A percentile compares a stretch with the other conserved stretches of the same genome.
phyloP scores from a whole-genome alignment of 2,797 vertebrate genomes.

The Phaenicophaeus curvirostris region DNA sequence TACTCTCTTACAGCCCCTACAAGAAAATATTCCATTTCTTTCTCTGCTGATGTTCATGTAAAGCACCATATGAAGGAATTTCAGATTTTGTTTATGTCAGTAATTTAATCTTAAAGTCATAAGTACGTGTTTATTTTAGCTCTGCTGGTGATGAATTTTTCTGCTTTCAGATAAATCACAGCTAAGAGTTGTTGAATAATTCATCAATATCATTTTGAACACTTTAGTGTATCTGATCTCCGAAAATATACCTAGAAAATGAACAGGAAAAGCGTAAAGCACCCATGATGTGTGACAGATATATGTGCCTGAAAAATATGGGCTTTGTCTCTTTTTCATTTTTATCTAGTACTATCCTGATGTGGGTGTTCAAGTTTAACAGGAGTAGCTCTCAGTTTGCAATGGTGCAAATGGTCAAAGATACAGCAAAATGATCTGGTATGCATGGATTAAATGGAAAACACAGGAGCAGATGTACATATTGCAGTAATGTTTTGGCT shows the following conservation, averaged over 20 bases:
- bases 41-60: conserved; percentile 58
- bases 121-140: conserved; percentile 71
- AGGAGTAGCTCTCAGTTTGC: neutral
- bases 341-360: neutral
- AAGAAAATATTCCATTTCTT: conserved; percentile 48
- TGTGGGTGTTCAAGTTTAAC: neutral
- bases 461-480: conserved; percentile 11
- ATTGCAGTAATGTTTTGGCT: conserved; percentile 56
- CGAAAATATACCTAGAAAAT: conserved; percentile 53
- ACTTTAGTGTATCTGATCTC: conserved; percentile 36
- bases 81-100: conserved; percentile 68
- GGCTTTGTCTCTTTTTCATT: neutral
- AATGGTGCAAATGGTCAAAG: neutral
- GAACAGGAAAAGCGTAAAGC: conserved; percentile 47
- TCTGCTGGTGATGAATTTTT: conserved; percentile 67
- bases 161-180: conserved; percentile 68
- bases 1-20: neutral
- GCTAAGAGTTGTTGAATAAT: conserved; percentile 66
- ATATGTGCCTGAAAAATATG: neutral
- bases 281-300: conserved; percentile 39
- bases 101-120: conserved; percentile 73
- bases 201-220: conserved; percentile 55
- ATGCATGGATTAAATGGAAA: conserved; percentile 57
- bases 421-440: conserved; percentile 11
- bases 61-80: conserved; percentile 49